A percentile compares a stretch with the other conserved stretches of the same genome.
These are phyloP conservation scores for Calypte anna DNA, from an alignment of 2,113 vertebrate species.

Conservation along the genomic window DNA sequence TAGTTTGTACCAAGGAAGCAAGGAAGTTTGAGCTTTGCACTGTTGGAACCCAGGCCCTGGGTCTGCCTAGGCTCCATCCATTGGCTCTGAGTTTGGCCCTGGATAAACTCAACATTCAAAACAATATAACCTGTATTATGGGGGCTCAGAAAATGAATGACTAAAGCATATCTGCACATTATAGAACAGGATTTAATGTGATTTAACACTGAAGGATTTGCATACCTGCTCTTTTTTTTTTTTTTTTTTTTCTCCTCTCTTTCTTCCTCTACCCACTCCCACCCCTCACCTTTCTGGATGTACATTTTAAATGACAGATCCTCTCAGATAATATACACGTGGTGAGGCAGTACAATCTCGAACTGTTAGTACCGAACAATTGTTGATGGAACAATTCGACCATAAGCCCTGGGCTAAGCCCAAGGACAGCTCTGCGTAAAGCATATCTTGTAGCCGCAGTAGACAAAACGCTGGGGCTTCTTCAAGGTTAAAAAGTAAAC, in stretches of 20 bases:
- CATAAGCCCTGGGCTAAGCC: too few relatives aligned
- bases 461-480: too few relatives aligned
- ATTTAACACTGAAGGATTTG: background rate
- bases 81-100: background rate
- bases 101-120: background rate
- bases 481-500: too few relatives aligned
- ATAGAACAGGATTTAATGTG: background rate
- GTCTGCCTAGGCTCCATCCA: background rate
- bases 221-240: background rate
- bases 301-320: conserved; percentile 50
- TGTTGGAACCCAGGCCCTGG: background rate
- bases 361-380: too few relatives aligned
- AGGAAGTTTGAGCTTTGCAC: background rate
- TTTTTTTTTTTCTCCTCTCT: too few relatives aligned
- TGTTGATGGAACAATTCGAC: too few relatives aligned
- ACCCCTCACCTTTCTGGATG: background rate
- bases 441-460: too few relatives aligned
- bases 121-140: background rate
- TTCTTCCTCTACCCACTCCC: too few relatives aligned
- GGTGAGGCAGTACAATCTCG: too few relatives aligned
- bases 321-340: conserved; percentile 38
- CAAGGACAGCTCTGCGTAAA: too few relatives aligned
- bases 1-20: background rate
- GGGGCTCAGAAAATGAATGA: background rate
- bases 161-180: background rate